Percentiles rank a stretch among this genome's conserved stretches.
Evolutionary conservation across 92 coral and sea anemone species (phyloP).

Genomic region (Phenganax stokvisi): DNA sequence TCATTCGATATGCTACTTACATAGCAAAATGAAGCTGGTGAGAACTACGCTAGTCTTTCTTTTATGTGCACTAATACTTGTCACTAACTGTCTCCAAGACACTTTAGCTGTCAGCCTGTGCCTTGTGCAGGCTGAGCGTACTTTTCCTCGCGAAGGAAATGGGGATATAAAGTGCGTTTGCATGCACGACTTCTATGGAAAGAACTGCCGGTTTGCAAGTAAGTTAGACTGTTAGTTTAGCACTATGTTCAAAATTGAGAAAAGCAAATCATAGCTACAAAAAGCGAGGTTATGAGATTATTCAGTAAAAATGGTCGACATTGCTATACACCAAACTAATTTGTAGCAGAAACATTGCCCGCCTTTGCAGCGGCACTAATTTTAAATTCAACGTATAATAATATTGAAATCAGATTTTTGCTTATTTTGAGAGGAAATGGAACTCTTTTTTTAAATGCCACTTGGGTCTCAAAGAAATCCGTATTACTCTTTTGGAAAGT

Average conservation of each 20-base stretch:
- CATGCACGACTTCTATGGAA: background rate
- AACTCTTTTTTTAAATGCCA: background rate
- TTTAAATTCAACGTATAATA: too few relatives aligned
- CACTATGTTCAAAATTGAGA: too few relatives aligned
- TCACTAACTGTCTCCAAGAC: background rate
- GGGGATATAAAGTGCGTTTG: background rate
- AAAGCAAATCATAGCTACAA: too few relatives aligned
- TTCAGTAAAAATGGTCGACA: too few relatives aligned
- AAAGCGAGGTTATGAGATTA: too few relatives aligned
- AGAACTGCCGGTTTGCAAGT: background rate
- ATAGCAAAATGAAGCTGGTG: background rate
- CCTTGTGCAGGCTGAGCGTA: background rate
- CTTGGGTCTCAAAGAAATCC: too few relatives aligned
- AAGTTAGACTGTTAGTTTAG: background rate
- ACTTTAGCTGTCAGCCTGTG: background rate
- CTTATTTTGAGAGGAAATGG: background rate
- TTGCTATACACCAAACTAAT: too few relatives aligned
- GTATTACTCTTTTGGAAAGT: background rate
- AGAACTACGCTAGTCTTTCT: background rate
- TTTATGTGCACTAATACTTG: background rate
- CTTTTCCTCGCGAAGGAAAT: background rate
- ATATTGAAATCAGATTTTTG: background rate
- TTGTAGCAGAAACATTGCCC: too few relatives aligned
- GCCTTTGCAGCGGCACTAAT: too few relatives aligned
- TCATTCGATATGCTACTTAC: background rate